phyloP scores from a whole-genome alignment of 2,113 vertebrate species.

The Crocuta crocuta region DNA sequence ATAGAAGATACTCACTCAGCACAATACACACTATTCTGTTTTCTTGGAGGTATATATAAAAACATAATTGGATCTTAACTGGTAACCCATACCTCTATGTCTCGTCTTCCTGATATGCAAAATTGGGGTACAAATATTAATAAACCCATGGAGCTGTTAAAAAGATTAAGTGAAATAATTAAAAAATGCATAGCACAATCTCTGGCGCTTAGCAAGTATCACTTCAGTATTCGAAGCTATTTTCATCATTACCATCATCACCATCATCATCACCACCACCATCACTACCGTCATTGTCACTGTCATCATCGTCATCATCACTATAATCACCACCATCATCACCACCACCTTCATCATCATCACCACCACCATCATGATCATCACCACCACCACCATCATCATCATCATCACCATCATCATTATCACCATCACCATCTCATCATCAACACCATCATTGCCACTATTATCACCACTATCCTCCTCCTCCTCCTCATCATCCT shows the following conservation, averaged over 20 bases:
- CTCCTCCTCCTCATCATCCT: not conserved
- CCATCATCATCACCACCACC: not conserved
- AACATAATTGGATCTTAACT: not conserved
- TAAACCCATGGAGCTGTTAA: not conserved
- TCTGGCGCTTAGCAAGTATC: not conserved
- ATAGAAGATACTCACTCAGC: accelerated
- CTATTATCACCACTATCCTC: too few species aligned
- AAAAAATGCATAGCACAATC: not conserved
- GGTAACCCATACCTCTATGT: not conserved
- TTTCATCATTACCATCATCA: not conserved
- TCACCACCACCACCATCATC: not conserved
- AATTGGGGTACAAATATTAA: not conserved
- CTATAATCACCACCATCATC: too few species aligned
- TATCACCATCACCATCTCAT: not conserved
- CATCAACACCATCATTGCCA: not conserved
- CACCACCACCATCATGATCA: accelerated
- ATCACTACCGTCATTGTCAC: too few species aligned
- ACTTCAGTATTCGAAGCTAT: not conserved
- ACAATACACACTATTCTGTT: not conserved
- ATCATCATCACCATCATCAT: not conserved
- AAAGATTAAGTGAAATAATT: not conserved
- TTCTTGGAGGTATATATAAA: not conserved
- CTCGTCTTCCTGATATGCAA: not conserved
- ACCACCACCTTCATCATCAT: not conserved
- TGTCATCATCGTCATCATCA: not conserved